Evolutionary conservation across 2,797 vertebrate genomes (phyloP), one percentile per base, ranked within the genome.

Genomic region (Hoplostethus mediterraneus): DNA sequence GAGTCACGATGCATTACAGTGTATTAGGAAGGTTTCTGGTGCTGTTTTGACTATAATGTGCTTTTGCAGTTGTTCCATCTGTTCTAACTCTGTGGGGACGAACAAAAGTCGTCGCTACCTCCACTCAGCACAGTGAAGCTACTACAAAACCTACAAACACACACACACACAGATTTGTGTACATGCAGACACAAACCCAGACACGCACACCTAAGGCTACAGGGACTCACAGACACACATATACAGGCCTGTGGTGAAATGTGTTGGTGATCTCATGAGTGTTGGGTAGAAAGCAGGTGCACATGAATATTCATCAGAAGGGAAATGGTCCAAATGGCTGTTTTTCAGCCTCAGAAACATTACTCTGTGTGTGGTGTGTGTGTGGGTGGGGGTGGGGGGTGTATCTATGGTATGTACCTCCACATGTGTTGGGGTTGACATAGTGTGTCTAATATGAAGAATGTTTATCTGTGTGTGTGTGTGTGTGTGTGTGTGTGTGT

Each of bases 261-360:
- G 68, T 69, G 54, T 70, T 73, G 45, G 57, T 65, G 42, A 77
- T 81, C 69, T 75, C 63, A 67, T 72, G 62, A 81, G 76, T 65
- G 47, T 82, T 76, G 49, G 61, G 62, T 73, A 51, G 79, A 79
- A 86, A 82, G 47, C 88, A 92, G 86, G 87, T 90, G 88, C 74
- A 77, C 84, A 90, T 90, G 72, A 86, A 91, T 90, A 88, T 92
- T 89, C 68, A 90, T 45, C 57, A 62, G 55, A 31, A 47, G 28
- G 59, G 53, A 83, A 80, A 57, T 67, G 63, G 67, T 77, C 72
- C 61, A 79, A 87, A 81, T 73, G 70, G 78, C 76, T 79, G 64
- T 9, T 67, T 85, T 80, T 81, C 63, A 78, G 67, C 17, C 67
- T 60, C 52, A 71, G 53, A 71, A 58, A 82, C 77, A 83, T 76